These are phyloP conservation scores for Dinothrombium tinctorium DNA, from an alignment of 1,140 invertebrate genomes.

Conservation along the genomic window DNA sequence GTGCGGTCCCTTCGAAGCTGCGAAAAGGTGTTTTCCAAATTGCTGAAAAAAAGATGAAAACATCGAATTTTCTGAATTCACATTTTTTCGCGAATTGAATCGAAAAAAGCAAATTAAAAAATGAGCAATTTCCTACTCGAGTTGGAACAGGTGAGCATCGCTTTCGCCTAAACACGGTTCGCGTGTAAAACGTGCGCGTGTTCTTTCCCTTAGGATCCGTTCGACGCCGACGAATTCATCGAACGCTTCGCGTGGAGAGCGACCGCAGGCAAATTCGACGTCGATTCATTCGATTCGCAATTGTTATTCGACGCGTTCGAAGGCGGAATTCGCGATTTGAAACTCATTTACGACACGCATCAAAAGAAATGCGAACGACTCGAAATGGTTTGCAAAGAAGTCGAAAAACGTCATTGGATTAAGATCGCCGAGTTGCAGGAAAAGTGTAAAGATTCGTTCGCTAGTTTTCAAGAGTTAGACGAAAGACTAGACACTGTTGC, in stretches of 20 bases:
- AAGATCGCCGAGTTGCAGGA: constrained; percentile 60
- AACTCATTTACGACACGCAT: constrained; percentile 14
- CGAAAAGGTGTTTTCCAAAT: too few relatives aligned
- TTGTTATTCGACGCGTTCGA: constrained; percentile 64
- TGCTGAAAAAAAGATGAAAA: too few relatives aligned
- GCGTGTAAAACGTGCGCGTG: too few relatives aligned
- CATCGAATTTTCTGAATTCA: too few relatives aligned
- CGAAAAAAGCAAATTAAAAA: too few relatives aligned
- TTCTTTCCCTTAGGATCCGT: constrained; percentile 34
- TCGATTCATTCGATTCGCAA: constrained; percentile 30
- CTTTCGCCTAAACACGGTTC: too few relatives aligned
- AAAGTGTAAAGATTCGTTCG: constrained; percentile 58
- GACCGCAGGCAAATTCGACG: constrained; percentile 39
- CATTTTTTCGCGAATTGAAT: too few relatives aligned
- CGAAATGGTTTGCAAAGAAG: constrained; percentile 54
- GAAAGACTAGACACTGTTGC: constrained; percentile 89
- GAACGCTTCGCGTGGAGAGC: constrained; percentile 83
- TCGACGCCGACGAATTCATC: constrained; percentile 90
- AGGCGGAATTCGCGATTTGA: constrained; percentile 44
- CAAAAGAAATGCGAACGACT: constrained; percentile 62
- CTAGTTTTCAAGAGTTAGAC: constrained; percentile 73
- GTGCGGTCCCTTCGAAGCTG: too few relatives aligned
- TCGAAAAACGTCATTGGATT: constrained; percentile 55
- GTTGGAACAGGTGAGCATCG: too few relatives aligned
- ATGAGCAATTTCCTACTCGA: too few relatives aligned